These are phyloP conservation scores for Centrocercus urophasianus DNA, from an alignment of 2,113 vertebrate species.

Conservation along the genomic window DNA sequence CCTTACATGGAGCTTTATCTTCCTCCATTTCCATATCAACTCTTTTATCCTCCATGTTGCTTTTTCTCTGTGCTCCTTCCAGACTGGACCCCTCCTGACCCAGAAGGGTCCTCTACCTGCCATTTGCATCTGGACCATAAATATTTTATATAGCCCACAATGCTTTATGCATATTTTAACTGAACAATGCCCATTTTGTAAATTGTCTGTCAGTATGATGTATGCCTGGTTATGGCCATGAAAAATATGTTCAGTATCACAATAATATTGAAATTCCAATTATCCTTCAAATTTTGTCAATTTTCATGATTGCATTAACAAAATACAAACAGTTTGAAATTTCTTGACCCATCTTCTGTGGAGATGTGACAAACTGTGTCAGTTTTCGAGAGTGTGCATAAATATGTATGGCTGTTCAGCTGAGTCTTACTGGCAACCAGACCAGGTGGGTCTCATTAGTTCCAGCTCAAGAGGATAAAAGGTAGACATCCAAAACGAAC, in stretches of 20 bases:
- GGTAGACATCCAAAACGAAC: neutral
- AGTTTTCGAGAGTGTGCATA: constrained; percentile 20
- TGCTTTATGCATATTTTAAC: constrained; percentile 67
- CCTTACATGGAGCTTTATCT: neutral
- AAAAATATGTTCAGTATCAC: neutral
- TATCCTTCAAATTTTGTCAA: neutral
- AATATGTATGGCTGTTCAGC: constrained; percentile 24
- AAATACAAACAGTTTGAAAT: neutral
- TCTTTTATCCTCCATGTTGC: constrained; percentile 37
- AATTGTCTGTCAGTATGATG: constrained; percentile 60
- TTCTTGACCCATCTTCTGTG: neutral
- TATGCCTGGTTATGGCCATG: neutral
- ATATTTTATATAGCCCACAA: constrained; percentile 64
- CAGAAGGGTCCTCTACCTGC: constrained; percentile 53
- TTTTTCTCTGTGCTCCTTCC: constrained; percentile 52
- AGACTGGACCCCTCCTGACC: constrained; percentile 42
- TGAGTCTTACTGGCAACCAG: neutral
- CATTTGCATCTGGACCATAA: constrained; percentile 62
- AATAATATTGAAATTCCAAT: constrained; percentile 17
- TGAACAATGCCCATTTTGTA: constrained; percentile 47
- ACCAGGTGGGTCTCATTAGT: constrained; percentile 2
- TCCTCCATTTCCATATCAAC: neutral
- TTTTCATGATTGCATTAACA: neutral
- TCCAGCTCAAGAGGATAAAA: constrained; percentile 7
- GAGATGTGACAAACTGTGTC: neutral